These are phyloP conservation scores for Leistus spinibarbis DNA, from an alignment of 2,888 invertebrate species.

Conservation along the genomic window DNA sequence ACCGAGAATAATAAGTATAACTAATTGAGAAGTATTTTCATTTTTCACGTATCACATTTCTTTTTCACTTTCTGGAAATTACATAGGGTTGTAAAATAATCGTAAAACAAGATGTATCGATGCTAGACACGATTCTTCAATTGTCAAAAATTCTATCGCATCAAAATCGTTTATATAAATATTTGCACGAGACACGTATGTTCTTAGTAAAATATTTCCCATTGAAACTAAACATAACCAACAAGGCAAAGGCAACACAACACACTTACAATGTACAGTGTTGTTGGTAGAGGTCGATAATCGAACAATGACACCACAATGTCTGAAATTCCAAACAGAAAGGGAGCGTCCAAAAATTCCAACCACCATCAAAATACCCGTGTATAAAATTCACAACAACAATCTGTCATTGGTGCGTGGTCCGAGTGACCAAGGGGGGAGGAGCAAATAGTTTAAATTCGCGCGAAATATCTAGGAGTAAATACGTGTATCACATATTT, in stretches of 20 bases:
- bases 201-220: not conserved
- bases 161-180: not conserved
- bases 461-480: not conserved
- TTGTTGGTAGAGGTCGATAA: not conserved
- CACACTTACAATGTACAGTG: not conserved
- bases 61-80: too few relatives aligned
- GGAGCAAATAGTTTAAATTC: not conserved
- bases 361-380: not conserved
- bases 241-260: not conserved
- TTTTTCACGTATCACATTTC: too few relatives aligned
- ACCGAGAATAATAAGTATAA: too few relatives aligned
- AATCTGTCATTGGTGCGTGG: not conserved
- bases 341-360: slow-evolving; percentile 11
- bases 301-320: slow-evolving; percentile 4
- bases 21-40: too few relatives aligned
- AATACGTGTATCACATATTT: not conserved
- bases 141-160: not conserved
- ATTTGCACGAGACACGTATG: not conserved
- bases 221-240: not conserved
- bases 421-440: not conserved
- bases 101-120: not conserved
- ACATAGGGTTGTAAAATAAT: too few relatives aligned
- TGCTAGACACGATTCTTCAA: not conserved
- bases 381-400: not conserved
- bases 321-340: slow-evolving; percentile 1